Percentiles rank a stretch among this genome's conserved stretches.
Conservation (phyloP, 2,888 invertebrate species). For the Caenorhabditis sp. region DNA sequence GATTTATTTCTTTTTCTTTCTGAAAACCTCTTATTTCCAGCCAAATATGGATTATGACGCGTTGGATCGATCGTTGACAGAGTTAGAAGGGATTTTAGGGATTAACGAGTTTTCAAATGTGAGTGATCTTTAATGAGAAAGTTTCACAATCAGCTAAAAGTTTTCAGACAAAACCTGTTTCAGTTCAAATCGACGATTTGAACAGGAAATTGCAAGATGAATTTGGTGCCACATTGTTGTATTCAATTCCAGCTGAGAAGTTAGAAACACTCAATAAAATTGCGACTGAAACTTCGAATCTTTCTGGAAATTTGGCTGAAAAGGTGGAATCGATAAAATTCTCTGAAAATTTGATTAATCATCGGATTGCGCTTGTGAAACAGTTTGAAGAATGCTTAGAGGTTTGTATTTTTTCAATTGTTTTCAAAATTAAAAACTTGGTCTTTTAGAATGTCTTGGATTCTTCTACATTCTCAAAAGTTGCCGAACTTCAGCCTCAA, state of each 20-base stretch:
- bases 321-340: slow-evolving; percentile 3
- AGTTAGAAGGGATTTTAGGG: slow-evolving; percentile 3
- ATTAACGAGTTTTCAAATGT: slow-evolving; percentile 7
- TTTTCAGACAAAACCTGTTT: background rate
- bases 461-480: background rate
- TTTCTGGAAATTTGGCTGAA: slow-evolving; percentile 1
- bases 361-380: slow-evolving; percentile 1
- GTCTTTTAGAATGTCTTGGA: slow-evolving; percentile 4
- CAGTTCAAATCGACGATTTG: background rate
- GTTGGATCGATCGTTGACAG: background rate
- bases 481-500: slow-evolving; percentile 1
- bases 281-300: background rate
- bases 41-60: background rate
- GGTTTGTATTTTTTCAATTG: background rate
- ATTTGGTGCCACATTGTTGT: background rate
- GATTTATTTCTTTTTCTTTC: too few species aligned
- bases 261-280: slow-evolving; percentile 3
- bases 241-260: background rate
- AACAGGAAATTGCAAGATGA: slow-evolving; percentile 1
- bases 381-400: slow-evolving; percentile 4
- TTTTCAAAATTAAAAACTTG: too few species aligned
- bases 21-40: background rate
- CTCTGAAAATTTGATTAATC: slow-evolving; percentile 1
- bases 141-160: too few species aligned
- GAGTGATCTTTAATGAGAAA: background rate